phyloP scores from a whole-genome alignment of 1,140 invertebrate genomes.

The Zaprionus inermis region DNA sequence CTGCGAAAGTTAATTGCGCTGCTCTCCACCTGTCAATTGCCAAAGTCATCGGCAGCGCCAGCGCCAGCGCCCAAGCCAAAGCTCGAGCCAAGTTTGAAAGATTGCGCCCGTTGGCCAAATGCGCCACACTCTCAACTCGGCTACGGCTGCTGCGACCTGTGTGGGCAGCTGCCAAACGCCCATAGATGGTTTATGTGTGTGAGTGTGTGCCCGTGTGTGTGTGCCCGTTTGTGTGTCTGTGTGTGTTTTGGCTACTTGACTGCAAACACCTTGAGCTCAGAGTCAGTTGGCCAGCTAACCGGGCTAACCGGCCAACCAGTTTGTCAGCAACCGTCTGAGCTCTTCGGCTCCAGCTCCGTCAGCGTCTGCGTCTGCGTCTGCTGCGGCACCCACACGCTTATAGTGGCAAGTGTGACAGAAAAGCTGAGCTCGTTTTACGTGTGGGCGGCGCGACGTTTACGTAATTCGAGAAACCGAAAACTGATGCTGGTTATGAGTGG shows the following conservation, averaged over 20 bases:
- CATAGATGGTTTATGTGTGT: constrained; percentile 8
- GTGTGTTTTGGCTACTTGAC: constrained; percentile 14
- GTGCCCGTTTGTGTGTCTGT: background rate
- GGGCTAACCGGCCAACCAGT: constrained; percentile 32
- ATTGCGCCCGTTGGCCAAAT: constrained; percentile 44
- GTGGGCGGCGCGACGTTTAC: constrained; percentile 42
- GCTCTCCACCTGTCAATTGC: constrained; percentile 49
- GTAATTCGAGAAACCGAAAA: constrained; percentile 42
- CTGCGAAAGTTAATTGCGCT: constrained; percentile 67
- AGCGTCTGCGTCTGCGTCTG: background rate
- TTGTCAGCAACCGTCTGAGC: constrained; percentile 17
- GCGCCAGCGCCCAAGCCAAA: background rate
- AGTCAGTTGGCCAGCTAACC: constrained; percentile 15
- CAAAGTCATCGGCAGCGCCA: background rate
- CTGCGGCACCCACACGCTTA: constrained; percentile 40
- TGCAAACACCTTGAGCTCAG: constrained; percentile 29
- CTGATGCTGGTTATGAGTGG: constrained; percentile 31
- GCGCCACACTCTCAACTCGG: background rate
- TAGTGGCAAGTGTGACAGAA: constrained; percentile 17
- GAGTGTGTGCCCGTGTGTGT: background rate
- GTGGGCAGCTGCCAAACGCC: constrained; percentile 31
- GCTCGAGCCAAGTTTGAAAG: constrained; percentile 33
- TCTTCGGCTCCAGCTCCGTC: background rate
- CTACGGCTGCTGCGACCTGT: constrained; percentile 1
- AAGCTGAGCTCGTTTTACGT: constrained; percentile 22